A percentile compares a stretch with the other conserved stretches of the same genome.
Conservation (phyloP, 2,797 vertebrate genomes). For the Protonibea diacanthus region DNA sequence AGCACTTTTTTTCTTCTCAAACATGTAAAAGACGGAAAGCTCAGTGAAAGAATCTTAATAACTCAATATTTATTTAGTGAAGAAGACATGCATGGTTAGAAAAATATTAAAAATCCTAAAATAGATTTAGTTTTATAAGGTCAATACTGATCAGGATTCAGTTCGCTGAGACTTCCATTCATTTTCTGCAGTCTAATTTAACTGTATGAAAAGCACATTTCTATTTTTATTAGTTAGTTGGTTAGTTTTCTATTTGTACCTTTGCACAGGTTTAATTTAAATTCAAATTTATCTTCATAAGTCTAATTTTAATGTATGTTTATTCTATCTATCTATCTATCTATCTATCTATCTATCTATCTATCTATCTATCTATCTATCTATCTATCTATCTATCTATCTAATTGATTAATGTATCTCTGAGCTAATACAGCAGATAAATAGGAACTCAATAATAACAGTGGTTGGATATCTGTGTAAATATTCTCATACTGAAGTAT, state of each 20-base stretch:
- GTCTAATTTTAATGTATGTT: too few species aligned
- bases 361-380: too few species aligned
- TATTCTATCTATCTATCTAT: too few species aligned
- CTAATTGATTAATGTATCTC: not conserved
- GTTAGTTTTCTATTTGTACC: too few species aligned
- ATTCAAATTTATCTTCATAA: too few species aligned
- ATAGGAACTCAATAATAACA: not conserved
- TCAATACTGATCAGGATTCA: not conserved
- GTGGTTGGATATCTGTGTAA: not conserved
- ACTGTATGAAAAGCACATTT: too few species aligned
- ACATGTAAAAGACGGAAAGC: not conserved
- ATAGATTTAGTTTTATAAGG: not conserved
- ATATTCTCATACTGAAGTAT: not conserved
- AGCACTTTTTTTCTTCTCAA: conserved; percentile 10
- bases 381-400: too few species aligned
- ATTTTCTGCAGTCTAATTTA: too few species aligned
- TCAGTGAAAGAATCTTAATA: not conserved
- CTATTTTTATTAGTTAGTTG: too few species aligned
- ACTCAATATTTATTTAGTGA: not conserved
- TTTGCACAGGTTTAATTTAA: too few species aligned
- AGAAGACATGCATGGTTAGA: not conserved
- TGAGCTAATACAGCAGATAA: not conserved
- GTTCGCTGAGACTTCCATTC: too few species aligned
- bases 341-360: too few species aligned
- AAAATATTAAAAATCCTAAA: not conserved